phyloP scores from a whole-genome alignment of 2,888 invertebrate species.

The Charanyca ferruginea region DNA sequence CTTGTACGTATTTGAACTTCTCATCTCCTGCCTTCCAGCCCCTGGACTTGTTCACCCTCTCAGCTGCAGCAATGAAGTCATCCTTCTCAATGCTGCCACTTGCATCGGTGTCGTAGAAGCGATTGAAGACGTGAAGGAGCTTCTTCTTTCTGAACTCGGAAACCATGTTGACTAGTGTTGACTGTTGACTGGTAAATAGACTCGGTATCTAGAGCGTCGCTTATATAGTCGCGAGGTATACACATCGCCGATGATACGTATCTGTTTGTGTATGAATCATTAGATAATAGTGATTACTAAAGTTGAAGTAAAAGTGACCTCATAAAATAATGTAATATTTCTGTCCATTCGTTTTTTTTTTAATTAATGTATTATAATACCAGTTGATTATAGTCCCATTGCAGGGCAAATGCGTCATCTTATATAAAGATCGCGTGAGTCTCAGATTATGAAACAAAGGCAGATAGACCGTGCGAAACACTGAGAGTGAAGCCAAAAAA shows the following conservation, averaged over 20 bases:
- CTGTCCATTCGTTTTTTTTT: slow-evolving; percentile 27
- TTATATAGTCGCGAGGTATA: slow-evolving; percentile 58
- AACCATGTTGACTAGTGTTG: slow-evolving; percentile 88
- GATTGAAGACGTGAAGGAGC: slow-evolving; percentile 96
- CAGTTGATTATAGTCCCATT: no score
- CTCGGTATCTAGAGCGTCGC: slow-evolving; percentile 8
- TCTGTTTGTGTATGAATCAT: slow-evolving; percentile 58
- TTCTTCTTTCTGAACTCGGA: slow-evolving; percentile 98
- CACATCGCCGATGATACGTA: slow-evolving; percentile 28
- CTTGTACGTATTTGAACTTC: slow-evolving; percentile 94
- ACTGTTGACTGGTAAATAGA: slow-evolving; percentile 44
- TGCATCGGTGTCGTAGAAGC: slow-evolving; percentile 97
- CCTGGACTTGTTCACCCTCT: slow-evolving; percentile 95
- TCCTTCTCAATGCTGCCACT: slow-evolving; percentile 97
- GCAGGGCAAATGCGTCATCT: no score
- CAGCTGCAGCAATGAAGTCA: slow-evolving; percentile 96
- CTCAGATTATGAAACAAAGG: no score
- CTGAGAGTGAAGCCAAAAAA: no score
- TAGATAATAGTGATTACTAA: slow-evolving; percentile 56
- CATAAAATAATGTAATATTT: background rate
- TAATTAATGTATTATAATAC: no score
- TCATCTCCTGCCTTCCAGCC: slow-evolving; percentile 95
- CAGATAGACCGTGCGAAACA: no score
- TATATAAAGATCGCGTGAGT: no score
- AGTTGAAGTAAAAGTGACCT: slow-evolving; percentile 40